Evolutionary conservation across 2,888 invertebrate species (phyloP).

Genomic region (Acrocera orbiculus): DNA sequence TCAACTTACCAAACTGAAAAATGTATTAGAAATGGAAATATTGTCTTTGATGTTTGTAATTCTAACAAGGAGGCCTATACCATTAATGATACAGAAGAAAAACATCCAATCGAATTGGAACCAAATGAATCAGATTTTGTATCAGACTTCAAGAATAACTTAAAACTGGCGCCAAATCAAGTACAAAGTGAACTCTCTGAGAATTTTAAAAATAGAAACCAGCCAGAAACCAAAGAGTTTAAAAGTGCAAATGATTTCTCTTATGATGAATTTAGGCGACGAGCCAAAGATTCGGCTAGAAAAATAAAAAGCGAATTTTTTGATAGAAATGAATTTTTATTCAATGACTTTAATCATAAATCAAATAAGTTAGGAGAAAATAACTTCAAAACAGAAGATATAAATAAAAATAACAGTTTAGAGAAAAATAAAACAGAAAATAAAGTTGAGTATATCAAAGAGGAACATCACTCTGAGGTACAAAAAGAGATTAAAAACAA

Average conservation of each 20-base stretch:
- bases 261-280: constrained; percentile 28
- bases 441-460: too few relatives aligned
- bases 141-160: not conserved
- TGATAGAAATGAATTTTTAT: constrained; percentile 26
- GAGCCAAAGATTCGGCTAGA: constrained; percentile 21
- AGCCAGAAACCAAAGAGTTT: constrained; percentile 7
- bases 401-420: too few relatives aligned
- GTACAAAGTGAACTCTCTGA: constrained; percentile 15
- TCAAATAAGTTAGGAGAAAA: constrained; percentile 15
- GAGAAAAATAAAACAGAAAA: too few relatives aligned
- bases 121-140: not conserved
- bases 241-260: constrained; percentile 6
- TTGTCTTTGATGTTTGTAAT: constrained; percentile 23
- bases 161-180: constrained; percentile 18
- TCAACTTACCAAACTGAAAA: constrained; percentile 23
- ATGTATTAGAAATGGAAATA: constrained; percentile 27
- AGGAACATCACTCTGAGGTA: too few relatives aligned
- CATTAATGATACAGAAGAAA: not conserved
- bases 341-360: constrained; percentile 31
- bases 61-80: constrained; percentile 14
- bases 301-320: constrained; percentile 16
- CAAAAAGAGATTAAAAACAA: too few relatives aligned
- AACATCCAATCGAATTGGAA: too few relatives aligned
- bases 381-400: too few relatives aligned
- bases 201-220: constrained; percentile 14